phyloP scores from a whole-genome alignment of 2,113 vertebrate genomes.

The Sciurus niger region DNA sequence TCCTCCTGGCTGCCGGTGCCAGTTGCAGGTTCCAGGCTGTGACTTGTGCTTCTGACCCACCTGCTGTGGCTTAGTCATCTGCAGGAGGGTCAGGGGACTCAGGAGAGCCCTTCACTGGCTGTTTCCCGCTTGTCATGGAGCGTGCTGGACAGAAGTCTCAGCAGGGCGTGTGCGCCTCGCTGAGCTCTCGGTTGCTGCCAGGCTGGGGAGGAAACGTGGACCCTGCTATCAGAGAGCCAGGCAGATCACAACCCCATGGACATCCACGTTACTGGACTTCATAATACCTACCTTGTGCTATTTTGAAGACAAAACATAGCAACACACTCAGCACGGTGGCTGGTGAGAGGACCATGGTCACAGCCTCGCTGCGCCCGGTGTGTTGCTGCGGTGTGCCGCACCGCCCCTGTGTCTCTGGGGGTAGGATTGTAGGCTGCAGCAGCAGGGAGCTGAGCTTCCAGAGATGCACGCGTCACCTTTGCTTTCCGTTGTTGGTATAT shows the following conservation, averaged over 20 bases:
- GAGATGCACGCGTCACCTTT: not conserved
- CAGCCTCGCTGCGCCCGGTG: too few relatives aligned
- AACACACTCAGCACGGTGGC: not conserved
- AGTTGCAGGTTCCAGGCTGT: not conserved
- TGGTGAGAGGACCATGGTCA: too few relatives aligned
- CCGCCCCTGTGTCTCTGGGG: not conserved
- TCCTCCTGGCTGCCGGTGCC: not conserved
- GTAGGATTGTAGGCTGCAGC: not conserved
- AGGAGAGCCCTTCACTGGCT: not conserved
- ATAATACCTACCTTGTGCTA: too few relatives aligned
- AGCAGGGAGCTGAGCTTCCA: not conserved
- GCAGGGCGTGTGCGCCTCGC: accelerated
- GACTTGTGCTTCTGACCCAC: not conserved
- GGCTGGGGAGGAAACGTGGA: not conserved
- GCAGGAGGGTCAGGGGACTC: not conserved
- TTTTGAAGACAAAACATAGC: not conserved
- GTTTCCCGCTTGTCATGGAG: too few relatives aligned
- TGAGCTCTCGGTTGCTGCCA: accelerated
- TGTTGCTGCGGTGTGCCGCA: not conserved
- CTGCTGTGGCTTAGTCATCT: not conserved
- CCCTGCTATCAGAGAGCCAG: too few relatives aligned
- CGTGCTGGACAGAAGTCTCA: not conserved
- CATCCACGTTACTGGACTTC: not conserved
- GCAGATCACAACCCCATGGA: accelerated
- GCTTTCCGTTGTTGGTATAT: not conserved